phyloP scores from a whole-genome alignment of 2,797 vertebrate genomes.

The Sebastes kiyomatsui region DNA sequence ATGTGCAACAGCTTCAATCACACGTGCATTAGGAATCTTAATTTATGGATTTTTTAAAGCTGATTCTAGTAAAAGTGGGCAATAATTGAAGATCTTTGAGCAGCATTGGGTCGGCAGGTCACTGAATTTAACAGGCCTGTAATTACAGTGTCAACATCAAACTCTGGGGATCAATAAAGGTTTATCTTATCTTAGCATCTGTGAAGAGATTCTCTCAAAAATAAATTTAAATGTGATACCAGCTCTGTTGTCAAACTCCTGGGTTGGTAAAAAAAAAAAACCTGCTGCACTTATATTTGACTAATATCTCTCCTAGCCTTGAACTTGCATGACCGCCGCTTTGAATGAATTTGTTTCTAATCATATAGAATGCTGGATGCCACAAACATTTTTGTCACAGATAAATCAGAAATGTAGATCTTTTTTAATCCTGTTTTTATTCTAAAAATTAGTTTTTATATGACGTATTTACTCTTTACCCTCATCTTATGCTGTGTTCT shows the following conservation, averaged over 20 bases:
- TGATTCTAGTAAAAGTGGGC: fast-evolving
- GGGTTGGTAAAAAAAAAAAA: neutral
- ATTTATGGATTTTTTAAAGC: too few species aligned
- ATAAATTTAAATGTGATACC: neutral
- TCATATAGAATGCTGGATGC: neutral
- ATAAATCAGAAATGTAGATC: neutral
- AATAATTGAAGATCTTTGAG: too few species aligned
- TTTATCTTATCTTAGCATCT: neutral
- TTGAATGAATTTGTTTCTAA: neutral
- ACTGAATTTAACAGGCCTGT: too few species aligned
- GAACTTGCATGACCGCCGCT: neutral
- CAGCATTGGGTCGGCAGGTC: too few species aligned
- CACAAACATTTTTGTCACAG: neutral
- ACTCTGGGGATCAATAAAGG: neutral
- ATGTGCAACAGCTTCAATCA: too few species aligned
- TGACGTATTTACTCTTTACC: neutral
- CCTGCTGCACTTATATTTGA: neutral
- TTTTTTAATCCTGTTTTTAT: neutral
- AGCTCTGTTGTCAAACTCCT: neutral
- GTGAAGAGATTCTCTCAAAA: neutral
- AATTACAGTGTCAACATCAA: too few species aligned
- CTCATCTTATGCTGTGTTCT: neutral
- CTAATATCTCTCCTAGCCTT: neutral
- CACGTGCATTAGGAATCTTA: too few species aligned
- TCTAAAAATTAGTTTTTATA: neutral